Percentiles rank a stretch among this genome's conserved stretches.
These are phyloP conservation scores for Dryobotodes eremita DNA, from an alignment of 2,888 invertebrate species.

Conservation along the genomic window DNA sequence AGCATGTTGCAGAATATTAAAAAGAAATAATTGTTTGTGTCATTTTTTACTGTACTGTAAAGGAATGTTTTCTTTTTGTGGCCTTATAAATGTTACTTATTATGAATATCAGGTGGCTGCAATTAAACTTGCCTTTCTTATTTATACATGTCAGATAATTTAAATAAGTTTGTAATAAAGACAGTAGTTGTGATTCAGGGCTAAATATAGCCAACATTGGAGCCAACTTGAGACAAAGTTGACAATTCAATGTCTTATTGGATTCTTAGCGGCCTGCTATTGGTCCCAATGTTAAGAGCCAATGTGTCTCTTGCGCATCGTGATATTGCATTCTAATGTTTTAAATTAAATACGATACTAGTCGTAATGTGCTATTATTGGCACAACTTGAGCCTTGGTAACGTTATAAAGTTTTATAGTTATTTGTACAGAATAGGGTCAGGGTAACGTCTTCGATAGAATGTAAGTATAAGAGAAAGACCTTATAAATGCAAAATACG, in stretches of 20 bases:
- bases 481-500: conserved; percentile 46
- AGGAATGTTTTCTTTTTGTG: conserved; percentile 68
- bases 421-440: conserved; percentile 57
- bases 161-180: conserved; percentile 67
- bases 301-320: conserved; percentile 58
- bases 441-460: conserved; percentile 49
- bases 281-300: conserved; percentile 47
- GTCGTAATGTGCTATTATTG: conserved; percentile 54
- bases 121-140: conserved; percentile 62
- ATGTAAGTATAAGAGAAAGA: conserved; percentile 38
- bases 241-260: conserved; percentile 15
- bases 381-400: conserved; percentile 53
- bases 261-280: conserved; percentile 14
- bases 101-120: conserved; percentile 61
- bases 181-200: conserved; percentile 55
- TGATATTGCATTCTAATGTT: conserved; percentile 57
- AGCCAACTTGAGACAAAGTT: conserved; percentile 24
- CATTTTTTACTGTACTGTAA: conserved; percentile 57
- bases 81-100: conserved; percentile 74
- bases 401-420: conserved; percentile 44
- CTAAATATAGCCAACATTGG: conserved; percentile 36
- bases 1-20: conserved; percentile 52
- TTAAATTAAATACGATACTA: conserved; percentile 53
- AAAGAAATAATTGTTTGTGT: conserved; percentile 49
- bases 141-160: conserved; percentile 58